Evolutionary conservation across 1,140 invertebrate genomes (phyloP).

Genomic region (Dryas iulia): DNA sequence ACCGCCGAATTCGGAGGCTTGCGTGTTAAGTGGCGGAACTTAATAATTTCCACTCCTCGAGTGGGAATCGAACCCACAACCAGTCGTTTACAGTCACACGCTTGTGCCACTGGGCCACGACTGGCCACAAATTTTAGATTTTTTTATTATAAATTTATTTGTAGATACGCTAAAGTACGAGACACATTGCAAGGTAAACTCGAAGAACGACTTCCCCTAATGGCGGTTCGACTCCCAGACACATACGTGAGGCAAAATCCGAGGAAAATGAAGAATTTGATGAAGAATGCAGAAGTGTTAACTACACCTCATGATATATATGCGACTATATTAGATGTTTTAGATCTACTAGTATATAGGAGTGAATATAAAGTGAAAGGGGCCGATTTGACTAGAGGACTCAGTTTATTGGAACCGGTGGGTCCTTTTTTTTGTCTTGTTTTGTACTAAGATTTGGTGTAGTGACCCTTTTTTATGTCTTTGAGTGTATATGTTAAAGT

Average conservation of each 20-base stretch:
- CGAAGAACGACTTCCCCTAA: slow-evolving; percentile 93
- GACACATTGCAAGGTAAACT: slow-evolving; percentile 93
- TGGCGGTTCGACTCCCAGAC: slow-evolving; percentile 88
- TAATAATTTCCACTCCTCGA: too few species aligned
- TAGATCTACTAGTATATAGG: slow-evolving; percentile 72
- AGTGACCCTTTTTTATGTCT: not conserved
- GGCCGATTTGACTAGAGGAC: slow-evolving; percentile 81
- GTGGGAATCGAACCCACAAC: too few species aligned
- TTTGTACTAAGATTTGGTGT: too few species aligned
- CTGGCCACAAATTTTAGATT: not conserved
- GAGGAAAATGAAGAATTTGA: slow-evolving; percentile 83
- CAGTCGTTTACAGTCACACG: too few species aligned
- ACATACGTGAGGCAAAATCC: slow-evolving; percentile 82
- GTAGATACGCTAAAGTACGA: slow-evolving; percentile 89
- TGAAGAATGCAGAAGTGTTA: slow-evolving; percentile 85
- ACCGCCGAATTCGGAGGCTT: too few species aligned
- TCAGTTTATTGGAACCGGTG: slow-evolving; percentile 88
- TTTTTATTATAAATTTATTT: slow-evolving; percentile 24
- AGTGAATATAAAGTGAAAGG: slow-evolving; percentile 63
- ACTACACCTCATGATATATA: slow-evolving; percentile 92
- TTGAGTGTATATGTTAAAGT: too few species aligned
- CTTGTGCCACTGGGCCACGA: too few species aligned
- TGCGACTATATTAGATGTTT: slow-evolving; percentile 84
- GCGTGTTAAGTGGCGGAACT: too few species aligned
- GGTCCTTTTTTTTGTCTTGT: slow-evolving; percentile 33